phyloP scores from a whole-genome alignment of 2,888 invertebrate genomes.

The Lycophotia porphyrea region DNA sequence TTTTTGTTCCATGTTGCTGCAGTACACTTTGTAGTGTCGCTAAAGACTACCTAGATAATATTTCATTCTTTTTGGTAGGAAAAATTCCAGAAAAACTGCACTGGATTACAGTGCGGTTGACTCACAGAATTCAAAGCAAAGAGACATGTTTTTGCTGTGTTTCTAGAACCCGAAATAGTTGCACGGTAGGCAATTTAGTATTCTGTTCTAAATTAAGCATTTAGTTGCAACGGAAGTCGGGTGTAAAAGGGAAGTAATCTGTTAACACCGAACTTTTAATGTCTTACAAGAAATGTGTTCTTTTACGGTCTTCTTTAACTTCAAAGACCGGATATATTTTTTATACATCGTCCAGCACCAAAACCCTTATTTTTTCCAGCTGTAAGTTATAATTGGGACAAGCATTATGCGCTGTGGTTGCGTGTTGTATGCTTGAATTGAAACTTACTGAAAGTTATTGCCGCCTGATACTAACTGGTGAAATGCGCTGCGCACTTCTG shows the following conservation, averaged over 20 bases:
- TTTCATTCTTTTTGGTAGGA: not conserved
- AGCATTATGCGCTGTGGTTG: constrained; percentile 10
- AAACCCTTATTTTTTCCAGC: not conserved
- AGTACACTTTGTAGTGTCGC: no score
- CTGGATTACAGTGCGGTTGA: not conserved
- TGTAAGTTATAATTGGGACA: not conserved
- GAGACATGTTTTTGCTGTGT: not conserved
- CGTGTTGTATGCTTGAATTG: constrained; percentile 11
- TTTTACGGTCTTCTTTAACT: constrained; percentile 12
- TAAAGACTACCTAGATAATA: not conserved
- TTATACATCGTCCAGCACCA: not conserved
- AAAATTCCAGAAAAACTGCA: not conserved
- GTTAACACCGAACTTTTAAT: constrained; percentile 24
- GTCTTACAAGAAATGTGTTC: not conserved
- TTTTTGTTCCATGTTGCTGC: no score
- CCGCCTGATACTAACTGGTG: not conserved
- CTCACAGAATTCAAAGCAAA: not conserved
- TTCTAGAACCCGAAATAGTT: not conserved
- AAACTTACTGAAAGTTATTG: not conserved
- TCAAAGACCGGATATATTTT: constrained; percentile 24
- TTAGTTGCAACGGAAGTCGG: constrained; percentile 14
- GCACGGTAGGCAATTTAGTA: not conserved
- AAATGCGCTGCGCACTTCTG: not conserved
- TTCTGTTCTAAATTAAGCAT: constrained; percentile 9
- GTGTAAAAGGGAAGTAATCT: constrained; percentile 41